phyloP scores from a whole-genome alignment of 2,888 invertebrate genomes.

The Myopa testacea region DNA sequence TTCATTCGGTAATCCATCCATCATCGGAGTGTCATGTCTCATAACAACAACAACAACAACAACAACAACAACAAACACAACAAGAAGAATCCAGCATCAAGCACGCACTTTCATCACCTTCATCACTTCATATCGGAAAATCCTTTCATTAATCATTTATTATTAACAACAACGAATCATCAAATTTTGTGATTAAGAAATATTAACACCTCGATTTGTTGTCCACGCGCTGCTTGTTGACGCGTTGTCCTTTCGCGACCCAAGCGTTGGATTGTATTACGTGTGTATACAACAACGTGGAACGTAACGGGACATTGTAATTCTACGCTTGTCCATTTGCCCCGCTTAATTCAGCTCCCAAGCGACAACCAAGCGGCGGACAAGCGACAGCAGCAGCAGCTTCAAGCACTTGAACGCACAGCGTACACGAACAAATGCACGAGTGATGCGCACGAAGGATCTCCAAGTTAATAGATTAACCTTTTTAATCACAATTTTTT shows the following conservation, averaged over 20 bases:
- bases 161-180: not conserved
- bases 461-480: not conserved
- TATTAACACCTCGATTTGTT: not conserved
- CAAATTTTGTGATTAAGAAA: not conserved
- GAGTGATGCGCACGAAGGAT: no score
- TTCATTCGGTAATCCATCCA: not conserved
- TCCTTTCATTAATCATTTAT: not conserved
- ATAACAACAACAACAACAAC: slow-evolving; percentile 3
- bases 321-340: not conserved
- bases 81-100: not conserved
- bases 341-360: not conserved
- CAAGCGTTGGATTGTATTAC: not conserved
- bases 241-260: not conserved
- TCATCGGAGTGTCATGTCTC: not conserved
- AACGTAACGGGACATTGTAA: no score
- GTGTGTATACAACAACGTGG: not conserved
- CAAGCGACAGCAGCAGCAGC: no score
- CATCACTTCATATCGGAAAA: not conserved
- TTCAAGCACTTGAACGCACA: not conserved
- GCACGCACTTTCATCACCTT: not conserved
- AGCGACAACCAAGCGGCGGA: no score
- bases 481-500: not conserved
- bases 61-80: not conserved
- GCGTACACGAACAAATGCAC: not conserved
- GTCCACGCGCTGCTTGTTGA: no score